Evolutionary conservation across 2,113 vertebrate genomes (phyloP).

Genomic region (Xiphophorus hellerii): DNA sequence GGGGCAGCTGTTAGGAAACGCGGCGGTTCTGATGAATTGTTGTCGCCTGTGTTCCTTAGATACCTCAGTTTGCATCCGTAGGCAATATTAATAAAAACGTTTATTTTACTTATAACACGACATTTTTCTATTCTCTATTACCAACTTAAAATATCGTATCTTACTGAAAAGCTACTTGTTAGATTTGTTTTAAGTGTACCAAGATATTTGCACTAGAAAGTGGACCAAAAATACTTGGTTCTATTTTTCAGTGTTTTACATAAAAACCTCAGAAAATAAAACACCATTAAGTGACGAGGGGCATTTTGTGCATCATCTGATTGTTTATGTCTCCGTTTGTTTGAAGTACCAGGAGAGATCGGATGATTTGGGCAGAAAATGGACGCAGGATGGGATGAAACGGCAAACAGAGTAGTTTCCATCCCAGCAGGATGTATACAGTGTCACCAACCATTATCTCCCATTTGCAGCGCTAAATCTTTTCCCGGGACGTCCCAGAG

Average conservation of each 20-base stretch:
- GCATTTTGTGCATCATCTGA: background rate
- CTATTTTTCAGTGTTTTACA: no score
- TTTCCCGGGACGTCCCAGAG: background rate
- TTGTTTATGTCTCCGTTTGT: background rate
- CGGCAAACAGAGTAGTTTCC: background rate
- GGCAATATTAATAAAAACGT: background rate
- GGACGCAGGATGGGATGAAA: background rate
- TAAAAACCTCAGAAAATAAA: no score
- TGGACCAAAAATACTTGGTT: no score
- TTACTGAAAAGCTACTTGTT: no score
- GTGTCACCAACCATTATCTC: background rate
- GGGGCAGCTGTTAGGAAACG: constrained; percentile 81
- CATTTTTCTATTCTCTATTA: no score
- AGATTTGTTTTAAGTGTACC: no score
- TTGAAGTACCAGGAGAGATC: background rate
- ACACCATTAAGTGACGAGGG: no score
- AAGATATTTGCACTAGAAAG: no score
- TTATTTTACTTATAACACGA: no score
- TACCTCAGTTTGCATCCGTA: background rate
- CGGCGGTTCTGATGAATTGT: constrained; percentile 19
- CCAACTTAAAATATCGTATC: no score
- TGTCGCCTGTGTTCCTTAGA: background rate
- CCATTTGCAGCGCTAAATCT: background rate
- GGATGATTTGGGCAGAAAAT: background rate
- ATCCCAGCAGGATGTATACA: background rate